Percentiles rank a stretch among this genome's conserved stretches.
Conservation (phyloP, 2,888 invertebrate species). For the Rhamphomyia laevipes region DNA sequence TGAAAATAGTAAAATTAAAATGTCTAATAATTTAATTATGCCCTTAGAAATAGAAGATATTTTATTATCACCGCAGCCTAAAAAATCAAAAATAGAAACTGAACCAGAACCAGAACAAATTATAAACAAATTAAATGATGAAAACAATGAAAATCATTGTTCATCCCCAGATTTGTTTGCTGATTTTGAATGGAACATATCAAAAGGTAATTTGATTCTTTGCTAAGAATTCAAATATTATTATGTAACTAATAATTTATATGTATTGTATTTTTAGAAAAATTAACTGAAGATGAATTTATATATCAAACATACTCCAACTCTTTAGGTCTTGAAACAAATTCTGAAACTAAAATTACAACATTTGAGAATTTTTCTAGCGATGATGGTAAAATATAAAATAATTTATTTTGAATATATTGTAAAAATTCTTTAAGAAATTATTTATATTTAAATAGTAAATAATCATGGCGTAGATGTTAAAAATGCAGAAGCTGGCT, state of each 20-base stretch:
- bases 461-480: constrained; percentile 17
- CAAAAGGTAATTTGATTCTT: constrained; percentile 4
- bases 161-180: constrained; percentile 33
- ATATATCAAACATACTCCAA: too few species aligned
- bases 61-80: neutral
- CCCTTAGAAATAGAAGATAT: neutral
- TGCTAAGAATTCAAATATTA: too few species aligned
- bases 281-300: too few species aligned
- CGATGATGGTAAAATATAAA: constrained; percentile 26
- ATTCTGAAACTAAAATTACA: constrained; percentile 10
- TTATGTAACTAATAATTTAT: too few species aligned
- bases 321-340: neutral
- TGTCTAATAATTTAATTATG: too few species aligned
- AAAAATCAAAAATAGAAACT: neutral
- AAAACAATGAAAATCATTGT: too few species aligned
- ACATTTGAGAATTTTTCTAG: constrained; percentile 29
- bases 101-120: constrained; percentile 1
- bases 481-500: neutral
- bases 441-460: constrained; percentile 19
- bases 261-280: too few species aligned
- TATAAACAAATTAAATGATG: too few species aligned
- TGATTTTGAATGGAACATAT: constrained; percentile 27
- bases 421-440: too few species aligned
- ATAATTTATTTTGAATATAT: neutral
- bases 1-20: too few species aligned